Conservation (phyloP, 1,140 invertebrate species). For the Agraylea sexmaculata region DNA sequence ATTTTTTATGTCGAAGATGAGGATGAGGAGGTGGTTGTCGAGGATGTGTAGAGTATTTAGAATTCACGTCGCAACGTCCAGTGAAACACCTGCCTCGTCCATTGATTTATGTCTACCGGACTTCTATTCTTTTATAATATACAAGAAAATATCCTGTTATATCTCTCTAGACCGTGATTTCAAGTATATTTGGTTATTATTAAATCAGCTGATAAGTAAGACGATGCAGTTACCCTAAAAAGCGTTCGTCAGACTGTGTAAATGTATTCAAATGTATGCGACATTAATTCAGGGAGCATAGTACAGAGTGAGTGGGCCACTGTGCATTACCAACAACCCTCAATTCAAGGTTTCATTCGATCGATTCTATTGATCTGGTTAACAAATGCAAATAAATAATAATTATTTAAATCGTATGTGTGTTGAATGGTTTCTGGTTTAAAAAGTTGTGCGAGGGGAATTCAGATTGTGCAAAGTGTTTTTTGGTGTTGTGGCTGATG, state of each 20-base stretch:
- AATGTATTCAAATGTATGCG: slow-evolving; percentile 56
- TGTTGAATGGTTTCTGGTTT: too few relatives aligned
- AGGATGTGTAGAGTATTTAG: too few relatives aligned
- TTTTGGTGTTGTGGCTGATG: too few relatives aligned
- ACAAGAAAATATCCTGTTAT: background rate
- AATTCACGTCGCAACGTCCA: too few relatives aligned
- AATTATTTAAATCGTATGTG: too few relatives aligned
- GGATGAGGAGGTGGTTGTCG: too few relatives aligned
- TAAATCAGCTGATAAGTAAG: slow-evolving; percentile 7
- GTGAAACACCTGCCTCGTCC: slow-evolving; percentile 12
- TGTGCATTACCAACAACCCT: background rate
- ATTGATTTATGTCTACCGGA: slow-evolving; percentile 17
- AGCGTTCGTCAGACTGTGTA: slow-evolving; percentile 28
- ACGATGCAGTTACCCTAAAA: background rate
- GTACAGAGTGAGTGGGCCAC: slow-evolving; percentile 27
- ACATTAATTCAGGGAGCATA: slow-evolving; percentile 51
- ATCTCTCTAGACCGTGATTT: slow-evolving; percentile 4
- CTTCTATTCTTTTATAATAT: too few relatives aligned
- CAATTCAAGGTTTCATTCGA: slow-evolving; percentile 15
- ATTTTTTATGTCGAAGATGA: too few relatives aligned
- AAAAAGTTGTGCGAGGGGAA: too few relatives aligned
- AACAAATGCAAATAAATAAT: too few relatives aligned
- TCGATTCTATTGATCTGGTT: too few relatives aligned
- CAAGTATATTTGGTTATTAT: slow-evolving; percentile 4
- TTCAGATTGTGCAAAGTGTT: too few relatives aligned